Evolutionary conservation across 2,888 invertebrate species (phyloP).

Genomic region (Argyresthia goedartella): DNA sequence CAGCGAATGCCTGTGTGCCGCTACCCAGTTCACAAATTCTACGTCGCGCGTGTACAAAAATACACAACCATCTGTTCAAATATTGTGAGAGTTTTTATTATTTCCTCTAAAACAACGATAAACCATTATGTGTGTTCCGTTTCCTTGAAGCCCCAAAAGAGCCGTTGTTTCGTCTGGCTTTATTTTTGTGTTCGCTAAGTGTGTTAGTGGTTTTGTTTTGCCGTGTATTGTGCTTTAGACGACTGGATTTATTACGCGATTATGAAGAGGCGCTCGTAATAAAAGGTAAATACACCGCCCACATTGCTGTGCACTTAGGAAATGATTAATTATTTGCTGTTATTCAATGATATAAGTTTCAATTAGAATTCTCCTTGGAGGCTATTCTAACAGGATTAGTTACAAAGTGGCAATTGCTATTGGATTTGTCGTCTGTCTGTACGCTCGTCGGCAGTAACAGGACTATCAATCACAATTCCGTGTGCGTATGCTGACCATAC

Average conservation of each 20-base stretch:
- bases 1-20: constrained; percentile 25
- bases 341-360: not conserved
- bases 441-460: constrained; percentile 39
- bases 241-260: constrained; percentile 59
- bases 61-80: constrained; percentile 64
- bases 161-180: constrained; percentile 20
- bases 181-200: constrained; percentile 51
- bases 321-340: too few species aligned
- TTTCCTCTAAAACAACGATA: constrained; percentile 32
- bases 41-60: constrained; percentile 57
- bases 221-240: constrained; percentile 37
- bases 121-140: constrained; percentile 39
- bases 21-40: constrained; percentile 33
- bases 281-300: constrained; percentile 25
- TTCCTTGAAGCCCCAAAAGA: constrained; percentile 21
- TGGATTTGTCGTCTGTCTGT: constrained; percentile 2
- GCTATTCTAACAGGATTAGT: not conserved
- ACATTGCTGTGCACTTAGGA: too few species aligned
- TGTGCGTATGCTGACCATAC: constrained; percentile 18
- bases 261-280: constrained; percentile 42
- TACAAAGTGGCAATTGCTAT: not conserved
- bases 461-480: constrained; percentile 66
- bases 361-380: not conserved
- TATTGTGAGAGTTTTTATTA: constrained; percentile 57
- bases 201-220: constrained; percentile 51